Evolutionary conservation across 1,140 invertebrate species (phyloP).

Genomic region (Listronotus oregonensis): DNA sequence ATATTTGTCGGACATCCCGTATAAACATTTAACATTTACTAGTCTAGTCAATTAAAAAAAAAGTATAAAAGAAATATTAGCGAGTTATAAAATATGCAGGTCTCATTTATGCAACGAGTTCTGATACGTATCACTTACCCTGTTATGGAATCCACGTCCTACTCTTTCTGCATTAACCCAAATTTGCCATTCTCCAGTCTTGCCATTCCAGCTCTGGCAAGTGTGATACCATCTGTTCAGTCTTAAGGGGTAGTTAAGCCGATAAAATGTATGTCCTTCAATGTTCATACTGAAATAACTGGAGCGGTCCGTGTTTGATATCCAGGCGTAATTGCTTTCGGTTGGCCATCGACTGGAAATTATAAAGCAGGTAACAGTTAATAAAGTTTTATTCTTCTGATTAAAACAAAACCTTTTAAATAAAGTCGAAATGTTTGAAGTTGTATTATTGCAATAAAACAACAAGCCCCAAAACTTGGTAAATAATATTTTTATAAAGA

Average conservation of each 20-base stretch:
- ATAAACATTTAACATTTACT: too few species aligned
- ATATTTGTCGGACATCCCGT: too few species aligned
- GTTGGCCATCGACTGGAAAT: slow-evolving; percentile 68
- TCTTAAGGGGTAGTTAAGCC: slow-evolving; percentile 79
- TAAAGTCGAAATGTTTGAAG: background rate
- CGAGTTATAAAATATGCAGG: too few species aligned
- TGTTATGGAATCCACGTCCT: slow-evolving; percentile 80
- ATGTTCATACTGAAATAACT: slow-evolving; percentile 81
- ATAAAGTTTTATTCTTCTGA: background rate
- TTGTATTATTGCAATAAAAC: background rate
- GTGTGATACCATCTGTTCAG: slow-evolving; percentile 83
- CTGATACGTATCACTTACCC: slow-evolving; percentile 63
- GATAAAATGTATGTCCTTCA: slow-evolving; percentile 78
- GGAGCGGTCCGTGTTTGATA: slow-evolving; percentile 75
- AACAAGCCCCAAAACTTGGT: too few species aligned
- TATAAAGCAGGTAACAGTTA: background rate
- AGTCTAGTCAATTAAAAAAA: too few species aligned
- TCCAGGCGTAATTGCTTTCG: slow-evolving; percentile 75
- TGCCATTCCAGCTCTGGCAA: slow-evolving; percentile 84
- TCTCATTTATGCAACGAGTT: background rate
- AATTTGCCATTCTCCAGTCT: slow-evolving; percentile 84
- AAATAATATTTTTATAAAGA: too few species aligned
- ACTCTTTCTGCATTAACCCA: slow-evolving; percentile 83
- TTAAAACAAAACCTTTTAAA: background rate
- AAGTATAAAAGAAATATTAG: too few species aligned